A percentile compares a stretch with the other conserved stretches of the same genome.
phyloP scores from a whole-genome alignment of 92 coral and sea anemone genomes.

The Zoanthus solanderi region DNA sequence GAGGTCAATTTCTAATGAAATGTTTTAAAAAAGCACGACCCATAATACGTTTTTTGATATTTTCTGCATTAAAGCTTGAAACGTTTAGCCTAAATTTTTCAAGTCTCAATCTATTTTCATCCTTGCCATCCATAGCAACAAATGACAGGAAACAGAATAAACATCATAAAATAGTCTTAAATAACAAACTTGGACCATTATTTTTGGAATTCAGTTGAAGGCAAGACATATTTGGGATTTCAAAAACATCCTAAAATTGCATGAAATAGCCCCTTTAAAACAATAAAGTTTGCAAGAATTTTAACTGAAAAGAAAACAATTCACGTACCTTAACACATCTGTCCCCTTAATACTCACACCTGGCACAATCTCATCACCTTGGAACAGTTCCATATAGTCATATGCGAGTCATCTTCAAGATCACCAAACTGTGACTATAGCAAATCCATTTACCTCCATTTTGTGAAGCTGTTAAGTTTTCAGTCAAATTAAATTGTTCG shows the following conservation, averaged over 20 bases:
- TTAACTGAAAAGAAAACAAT: not conserved
- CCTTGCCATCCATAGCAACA: too few species aligned
- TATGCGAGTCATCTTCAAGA: slow-evolving; percentile 1
- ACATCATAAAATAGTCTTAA: too few species aligned
- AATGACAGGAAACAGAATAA: too few species aligned
- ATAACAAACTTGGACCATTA: too few species aligned
- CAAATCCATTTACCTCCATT: slow-evolving; percentile 46
- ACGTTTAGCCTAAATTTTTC: too few species aligned
- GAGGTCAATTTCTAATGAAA: not conserved
- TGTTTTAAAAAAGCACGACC: too few species aligned
- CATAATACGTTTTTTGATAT: too few species aligned
- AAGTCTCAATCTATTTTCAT: too few species aligned
- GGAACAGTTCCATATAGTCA: not conserved
- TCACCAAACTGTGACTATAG: slow-evolving; percentile 37
- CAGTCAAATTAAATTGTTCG: slow-evolving; percentile 46
- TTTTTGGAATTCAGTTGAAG: too few species aligned
- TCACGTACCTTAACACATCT: slow-evolving; percentile 8
- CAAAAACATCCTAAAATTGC: too few species aligned
- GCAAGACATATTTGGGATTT: too few species aligned
- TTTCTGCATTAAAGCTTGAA: not conserved
- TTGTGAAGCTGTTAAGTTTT: slow-evolving; percentile 51
- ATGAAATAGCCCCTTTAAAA: not conserved
- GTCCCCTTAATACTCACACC: slow-evolving; percentile 29
- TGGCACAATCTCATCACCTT: not conserved
- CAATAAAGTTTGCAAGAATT: not conserved